phyloP scores from a whole-genome alignment of 2,888 invertebrate species.

The Cybosia mesomella region DNA sequence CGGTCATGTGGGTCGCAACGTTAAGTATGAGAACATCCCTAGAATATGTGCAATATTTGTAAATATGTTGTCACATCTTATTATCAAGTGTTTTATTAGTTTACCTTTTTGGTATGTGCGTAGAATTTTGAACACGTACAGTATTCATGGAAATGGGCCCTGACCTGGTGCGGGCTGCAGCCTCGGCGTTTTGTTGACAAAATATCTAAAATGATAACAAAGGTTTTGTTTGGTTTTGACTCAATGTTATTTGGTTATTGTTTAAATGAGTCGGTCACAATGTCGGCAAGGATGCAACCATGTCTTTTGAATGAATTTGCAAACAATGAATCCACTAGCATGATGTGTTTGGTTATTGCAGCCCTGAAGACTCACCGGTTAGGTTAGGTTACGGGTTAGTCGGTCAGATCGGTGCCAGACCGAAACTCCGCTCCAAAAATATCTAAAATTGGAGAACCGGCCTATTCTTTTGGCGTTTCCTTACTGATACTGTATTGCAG shows the following conservation, averaged over 20 bases:
- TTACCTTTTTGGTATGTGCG: background rate
- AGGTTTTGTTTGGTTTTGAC: background rate
- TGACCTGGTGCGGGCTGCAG: background rate
- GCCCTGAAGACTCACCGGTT: background rate
- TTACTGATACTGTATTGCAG: no score
- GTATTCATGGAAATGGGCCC: constrained; percentile 4
- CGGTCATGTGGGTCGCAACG: no score
- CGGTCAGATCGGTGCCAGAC: no score
- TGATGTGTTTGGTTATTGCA: background rate
- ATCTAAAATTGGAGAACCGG: background rate
- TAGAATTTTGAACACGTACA: constrained; percentile 4
- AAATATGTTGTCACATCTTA: constrained; percentile 1
- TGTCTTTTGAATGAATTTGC: background rate
- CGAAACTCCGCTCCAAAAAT: no score
- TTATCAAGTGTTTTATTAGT: constrained; percentile 1
- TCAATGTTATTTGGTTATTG: background rate
- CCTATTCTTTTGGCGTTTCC: no score
- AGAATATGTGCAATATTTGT: no score
- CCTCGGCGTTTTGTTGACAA: background rate
- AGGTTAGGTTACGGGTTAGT: no score
- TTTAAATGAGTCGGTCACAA: background rate
- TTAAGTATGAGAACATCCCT: no score
- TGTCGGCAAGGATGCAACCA: background rate
- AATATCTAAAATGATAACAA: background rate
- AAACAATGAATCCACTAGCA: background rate